Evolutionary conservation across 2,797 vertebrate species (phyloP).

Genomic region (Spinus olivaceus): DNA sequence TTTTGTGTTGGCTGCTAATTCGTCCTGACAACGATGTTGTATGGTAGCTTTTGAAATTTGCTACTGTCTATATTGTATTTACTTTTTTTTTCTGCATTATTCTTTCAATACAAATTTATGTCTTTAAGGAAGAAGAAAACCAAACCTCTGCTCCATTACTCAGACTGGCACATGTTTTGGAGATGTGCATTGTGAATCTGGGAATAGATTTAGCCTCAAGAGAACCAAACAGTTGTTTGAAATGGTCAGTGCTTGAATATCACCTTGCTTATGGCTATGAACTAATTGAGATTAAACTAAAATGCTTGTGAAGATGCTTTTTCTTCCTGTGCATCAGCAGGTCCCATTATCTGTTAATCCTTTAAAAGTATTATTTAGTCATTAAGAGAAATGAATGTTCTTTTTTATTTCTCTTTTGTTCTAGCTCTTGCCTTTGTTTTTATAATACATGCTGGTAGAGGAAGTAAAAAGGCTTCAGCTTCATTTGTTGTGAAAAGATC

Average conservation of each 20-base stretch:
- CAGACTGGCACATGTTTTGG: neutral
- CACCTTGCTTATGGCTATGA: slow-evolving; percentile 29
- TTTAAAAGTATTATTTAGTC: slow-evolving; percentile 22
- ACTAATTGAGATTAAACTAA: slow-evolving; percentile 43
- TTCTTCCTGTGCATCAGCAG: neutral
- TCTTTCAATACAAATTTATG: neutral
- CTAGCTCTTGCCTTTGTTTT: slow-evolving; percentile 13
- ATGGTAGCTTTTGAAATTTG: neutral
- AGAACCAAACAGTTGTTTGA: slow-evolving; percentile 31
- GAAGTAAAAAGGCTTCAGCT: neutral
- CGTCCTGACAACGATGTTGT: neutral
- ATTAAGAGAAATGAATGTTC: neutral
- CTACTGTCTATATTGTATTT: neutral
- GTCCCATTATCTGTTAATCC: neutral
- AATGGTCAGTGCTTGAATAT: slow-evolving; percentile 14
- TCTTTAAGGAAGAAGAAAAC: neutral
- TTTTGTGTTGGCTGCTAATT: neutral
- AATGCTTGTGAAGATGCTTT: neutral
- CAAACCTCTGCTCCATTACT: neutral
- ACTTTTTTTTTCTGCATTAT: neutral
- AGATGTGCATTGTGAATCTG: neutral
- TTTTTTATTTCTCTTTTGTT: neutral
- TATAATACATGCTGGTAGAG: neutral
- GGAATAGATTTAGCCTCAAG: slow-evolving; percentile 12
- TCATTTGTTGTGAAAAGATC: neutral